Evolutionary conservation across 2,888 invertebrate genomes (phyloP).

Genomic region (Emmelina monodactyla): DNA sequence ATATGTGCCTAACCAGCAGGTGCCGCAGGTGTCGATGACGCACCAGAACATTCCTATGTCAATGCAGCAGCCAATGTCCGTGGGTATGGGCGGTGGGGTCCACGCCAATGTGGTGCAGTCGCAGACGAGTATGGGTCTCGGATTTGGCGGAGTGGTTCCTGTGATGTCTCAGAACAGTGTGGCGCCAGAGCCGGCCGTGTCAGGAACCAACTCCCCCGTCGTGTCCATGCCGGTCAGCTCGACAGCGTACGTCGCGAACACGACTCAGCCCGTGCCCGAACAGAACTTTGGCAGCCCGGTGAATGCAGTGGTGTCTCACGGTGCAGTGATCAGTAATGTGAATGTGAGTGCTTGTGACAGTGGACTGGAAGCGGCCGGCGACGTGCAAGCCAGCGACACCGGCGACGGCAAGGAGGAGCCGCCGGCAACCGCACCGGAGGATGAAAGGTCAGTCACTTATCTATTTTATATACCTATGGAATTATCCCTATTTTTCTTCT

Average conservation of each 20-base stretch:
- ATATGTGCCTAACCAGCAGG: conserved; percentile 47
- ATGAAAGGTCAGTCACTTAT: conserved; percentile 55
- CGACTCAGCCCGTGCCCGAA: conserved; percentile 44
- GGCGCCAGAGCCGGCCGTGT: conserved; percentile 50
- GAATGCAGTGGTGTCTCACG: conserved; percentile 58
- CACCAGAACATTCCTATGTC: conserved; percentile 63
- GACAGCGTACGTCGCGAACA: conserved; percentile 39
- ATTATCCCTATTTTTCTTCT: no score
- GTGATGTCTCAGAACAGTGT: conserved; percentile 62
- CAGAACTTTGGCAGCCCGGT: conserved; percentile 62
- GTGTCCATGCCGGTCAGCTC: conserved; percentile 58
- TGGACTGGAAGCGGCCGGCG: conserved; percentile 42
- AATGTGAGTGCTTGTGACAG: conserved; percentile 58
- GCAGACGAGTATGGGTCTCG: conserved; percentile 55
- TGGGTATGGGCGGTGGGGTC: conserved; percentile 50
- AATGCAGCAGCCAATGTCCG: conserved; percentile 56
- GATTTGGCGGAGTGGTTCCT: conserved; percentile 51
- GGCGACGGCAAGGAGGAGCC: conserved; percentile 55
- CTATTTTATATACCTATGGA: not conserved
- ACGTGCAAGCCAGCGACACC: conserved; percentile 40
- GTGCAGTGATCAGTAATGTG: conserved; percentile 52
- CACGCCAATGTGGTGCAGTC: conserved; percentile 58
- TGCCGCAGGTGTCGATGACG: conserved; percentile 47
- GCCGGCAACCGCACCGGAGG: conserved; percentile 41
- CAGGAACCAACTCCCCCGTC: conserved; percentile 60